Evolutionary conservation across 2,888 invertebrate species (phyloP), one percentile per base, ranked within the genome.

Genomic region (Cotesia congregata): DNA sequence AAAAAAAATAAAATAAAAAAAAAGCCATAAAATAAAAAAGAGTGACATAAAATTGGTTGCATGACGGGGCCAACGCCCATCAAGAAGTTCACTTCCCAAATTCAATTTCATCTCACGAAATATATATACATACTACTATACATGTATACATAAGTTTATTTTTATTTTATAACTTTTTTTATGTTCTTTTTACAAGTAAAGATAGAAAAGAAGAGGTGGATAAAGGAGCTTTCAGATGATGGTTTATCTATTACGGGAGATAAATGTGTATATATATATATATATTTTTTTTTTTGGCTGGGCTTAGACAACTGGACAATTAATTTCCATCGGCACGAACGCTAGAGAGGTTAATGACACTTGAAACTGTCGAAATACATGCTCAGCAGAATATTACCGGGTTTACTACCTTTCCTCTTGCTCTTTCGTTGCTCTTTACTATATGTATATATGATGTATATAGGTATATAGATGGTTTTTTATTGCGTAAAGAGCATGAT

Each of bases 331-430:
- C 74, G 79, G 67, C 81, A 82, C 80, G 77, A 81, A 77, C 78
- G 82, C 84, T 50, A 50, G 80, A 78, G 83, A 86, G 88, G 88
- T 88, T 86, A 88, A 88, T 83, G 88, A 88, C 88, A 88, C 86
- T 82, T 50, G 50, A 50, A 84, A 81, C 84, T 86, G 86, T 86
- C 86, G 86, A 86, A 88, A 88, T 83, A 83, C 83, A 62, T 72
- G 75, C 68, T 60, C 73, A 70, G 81, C 80, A 83, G 87, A 86
- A 88, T 86, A 85, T 86, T 50, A 50, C 73, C 76, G 64, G 67
- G 71, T 38, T 50, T 76, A 78, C 74, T 62, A 72, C 75, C 73
- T 75, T 77, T 65, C 71, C 72, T 67, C 40, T 20, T 15, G 74
- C 71, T 73, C 65, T 50, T 50, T 70, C 20, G 1, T 41, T 17